Evolutionary conservation across 2,888 invertebrate genomes (phyloP).

Genomic region (Platerodrilus igneus): DNA sequence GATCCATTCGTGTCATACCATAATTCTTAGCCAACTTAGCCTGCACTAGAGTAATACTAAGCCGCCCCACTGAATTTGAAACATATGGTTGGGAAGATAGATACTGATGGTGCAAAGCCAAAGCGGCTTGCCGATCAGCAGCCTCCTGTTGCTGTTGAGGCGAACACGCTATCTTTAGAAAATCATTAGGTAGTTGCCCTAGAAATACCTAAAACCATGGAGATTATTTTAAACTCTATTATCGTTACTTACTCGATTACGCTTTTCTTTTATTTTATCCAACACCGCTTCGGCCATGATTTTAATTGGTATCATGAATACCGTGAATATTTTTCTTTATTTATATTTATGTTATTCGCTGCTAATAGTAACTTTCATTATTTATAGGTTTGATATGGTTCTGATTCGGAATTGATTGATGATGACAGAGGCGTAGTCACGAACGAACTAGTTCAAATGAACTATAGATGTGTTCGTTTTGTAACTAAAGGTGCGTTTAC

Average conservation of each 20-base stretch:
- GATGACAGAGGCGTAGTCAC: too few species aligned
- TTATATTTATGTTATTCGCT: neutral
- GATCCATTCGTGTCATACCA: constrained; percentile 93
- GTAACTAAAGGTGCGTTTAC: too few species aligned
- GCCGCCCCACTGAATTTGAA: constrained; percentile 58
- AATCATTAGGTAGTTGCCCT: constrained; percentile 74
- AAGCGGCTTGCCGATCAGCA: constrained; percentile 72
- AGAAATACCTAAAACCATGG: constrained; percentile 60
- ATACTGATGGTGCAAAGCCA: constrained; percentile 66
- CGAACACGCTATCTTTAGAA: constrained; percentile 59
- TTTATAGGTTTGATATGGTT: too few species aligned
- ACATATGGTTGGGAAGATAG: constrained; percentile 49
- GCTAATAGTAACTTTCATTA: too few species aligned
- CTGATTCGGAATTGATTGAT: too few species aligned
- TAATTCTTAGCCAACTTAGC: constrained; percentile 93
- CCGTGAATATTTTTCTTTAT: neutral
- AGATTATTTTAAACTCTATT: neutral
- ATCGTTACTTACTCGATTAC: constrained; percentile 39
- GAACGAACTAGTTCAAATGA: too few species aligned
- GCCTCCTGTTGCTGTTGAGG: constrained; percentile 65
- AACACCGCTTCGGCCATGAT: constrained; percentile 44
- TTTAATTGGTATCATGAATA: too few species aligned
- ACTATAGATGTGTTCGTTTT: too few species aligned
- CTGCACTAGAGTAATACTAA: constrained; percentile 83
- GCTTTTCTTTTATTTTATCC: constrained; percentile 43